phyloP scores from a whole-genome alignment of 2,797 vertebrate species.

The Hydrolagus colliei region DNA sequence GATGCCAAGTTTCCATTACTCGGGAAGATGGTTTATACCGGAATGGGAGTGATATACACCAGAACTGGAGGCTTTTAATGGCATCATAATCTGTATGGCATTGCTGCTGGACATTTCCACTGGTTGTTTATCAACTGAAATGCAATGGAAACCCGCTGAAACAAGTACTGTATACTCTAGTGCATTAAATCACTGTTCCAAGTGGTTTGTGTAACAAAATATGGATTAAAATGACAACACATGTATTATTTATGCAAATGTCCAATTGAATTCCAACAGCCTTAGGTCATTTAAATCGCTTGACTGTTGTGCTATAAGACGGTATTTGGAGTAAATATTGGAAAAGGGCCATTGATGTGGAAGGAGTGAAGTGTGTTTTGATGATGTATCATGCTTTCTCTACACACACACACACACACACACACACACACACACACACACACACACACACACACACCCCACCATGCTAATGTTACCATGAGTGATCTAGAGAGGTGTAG shows the following conservation, averaged over 20 bases:
- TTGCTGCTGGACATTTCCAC: not conserved
- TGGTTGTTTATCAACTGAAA: not conserved
- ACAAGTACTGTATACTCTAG: not conserved
- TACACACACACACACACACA: no score
- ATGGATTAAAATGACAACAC: no score
- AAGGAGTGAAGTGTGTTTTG: no score
- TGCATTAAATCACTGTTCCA: not conserved
- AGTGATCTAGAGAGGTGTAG: no score
- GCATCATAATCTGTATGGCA: not conserved
- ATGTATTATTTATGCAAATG: not conserved
- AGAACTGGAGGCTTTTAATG: not conserved
- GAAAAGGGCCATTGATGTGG: not conserved
- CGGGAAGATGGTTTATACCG: not conserved
- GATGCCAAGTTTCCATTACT: slow-evolving; percentile 7
- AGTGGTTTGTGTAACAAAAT: not conserved
- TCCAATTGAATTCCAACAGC: not conserved
- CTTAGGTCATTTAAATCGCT: not conserved
- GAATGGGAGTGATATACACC: not conserved
- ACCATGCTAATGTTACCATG: no score
- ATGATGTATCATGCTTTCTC: no score
- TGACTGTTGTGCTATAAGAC: not conserved
- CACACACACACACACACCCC: no score
- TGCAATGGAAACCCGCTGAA: not conserved
- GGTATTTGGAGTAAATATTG: not conserved
- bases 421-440: no score